These are phyloP conservation scores for Geodia barretti DNA, from an alignment of 37 sponge, comb jelly and placozoan genomes.

Conservation along the genomic window DNA sequence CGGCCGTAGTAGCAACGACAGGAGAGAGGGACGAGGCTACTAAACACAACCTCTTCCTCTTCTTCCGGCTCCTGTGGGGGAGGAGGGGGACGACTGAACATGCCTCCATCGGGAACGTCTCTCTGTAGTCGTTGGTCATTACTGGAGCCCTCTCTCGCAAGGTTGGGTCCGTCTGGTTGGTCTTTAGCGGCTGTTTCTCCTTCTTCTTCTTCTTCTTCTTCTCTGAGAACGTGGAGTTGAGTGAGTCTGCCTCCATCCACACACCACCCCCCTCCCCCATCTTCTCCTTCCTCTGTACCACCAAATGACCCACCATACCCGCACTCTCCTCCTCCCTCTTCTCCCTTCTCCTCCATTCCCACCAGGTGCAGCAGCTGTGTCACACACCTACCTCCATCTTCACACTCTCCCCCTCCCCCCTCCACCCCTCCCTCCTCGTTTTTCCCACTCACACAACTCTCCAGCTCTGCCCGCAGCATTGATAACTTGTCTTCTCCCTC, in stretches of 20 bases:
- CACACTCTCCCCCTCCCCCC: neutral
- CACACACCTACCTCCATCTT: neutral
- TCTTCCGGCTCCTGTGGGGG: neutral
- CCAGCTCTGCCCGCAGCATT: neutral
- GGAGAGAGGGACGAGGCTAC: constrained; percentile 22
- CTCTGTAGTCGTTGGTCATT: too few species aligned
- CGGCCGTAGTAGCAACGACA: constrained; percentile 41
- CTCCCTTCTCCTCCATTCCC: neutral
- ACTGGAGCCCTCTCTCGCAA: too few species aligned
- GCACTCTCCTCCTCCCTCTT: neutral
- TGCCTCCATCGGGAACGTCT: constrained; percentile 16
- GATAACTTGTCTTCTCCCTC: neutral
- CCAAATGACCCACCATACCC: too few species aligned
- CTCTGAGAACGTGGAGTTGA: neutral
- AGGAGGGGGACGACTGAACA: constrained; percentile 6
- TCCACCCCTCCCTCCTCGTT: neutral
- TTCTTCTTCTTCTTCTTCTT: neutral
- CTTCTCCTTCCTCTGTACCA: too few species aligned
- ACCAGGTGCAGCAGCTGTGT: neutral
- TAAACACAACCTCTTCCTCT: constrained; percentile 37
- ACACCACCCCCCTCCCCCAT: too few species aligned
- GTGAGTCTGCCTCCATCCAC: neutral
- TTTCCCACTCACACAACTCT: neutral
- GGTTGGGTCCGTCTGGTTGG: too few species aligned
- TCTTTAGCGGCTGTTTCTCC: neutral